phyloP scores from a whole-genome alignment of 2,797 vertebrate genomes.

The Sebastes matsubarae region DNA sequence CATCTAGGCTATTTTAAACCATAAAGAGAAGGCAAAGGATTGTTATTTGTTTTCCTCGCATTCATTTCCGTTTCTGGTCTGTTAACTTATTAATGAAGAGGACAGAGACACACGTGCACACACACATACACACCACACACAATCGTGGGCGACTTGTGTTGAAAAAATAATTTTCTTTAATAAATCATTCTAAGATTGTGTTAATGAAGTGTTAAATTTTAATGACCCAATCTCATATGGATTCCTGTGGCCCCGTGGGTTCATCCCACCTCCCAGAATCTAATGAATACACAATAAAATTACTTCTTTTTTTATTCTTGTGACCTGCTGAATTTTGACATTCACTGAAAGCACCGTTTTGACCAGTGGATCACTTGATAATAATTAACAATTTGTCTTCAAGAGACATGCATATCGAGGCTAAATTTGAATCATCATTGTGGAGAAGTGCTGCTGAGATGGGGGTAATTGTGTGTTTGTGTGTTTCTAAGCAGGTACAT shows the following conservation, averaged over 20 bases:
- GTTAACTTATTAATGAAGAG: conserved; percentile 35
- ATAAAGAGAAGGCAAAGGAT: not conserved
- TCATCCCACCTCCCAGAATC: conserved; percentile 41
- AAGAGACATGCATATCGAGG: conserved; percentile 32
- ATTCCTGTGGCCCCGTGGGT: conserved; percentile 38
- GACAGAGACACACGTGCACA: not conserved
- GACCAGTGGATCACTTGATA: conserved; percentile 18
- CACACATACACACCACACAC: not conserved
- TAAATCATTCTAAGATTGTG: conserved; percentile 57
- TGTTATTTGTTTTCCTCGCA: not conserved
- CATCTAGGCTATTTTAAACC: not conserved
- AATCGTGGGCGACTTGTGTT: conserved; percentile 21
- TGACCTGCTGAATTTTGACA: conserved; percentile 10
- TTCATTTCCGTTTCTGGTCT: conserved; percentile 19
- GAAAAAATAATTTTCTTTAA: conserved; percentile 55
- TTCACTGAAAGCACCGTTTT: conserved; percentile 14
- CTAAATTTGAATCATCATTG: conserved; percentile 34
- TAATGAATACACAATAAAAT: conserved; percentile 53
- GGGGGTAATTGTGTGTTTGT: not conserved
- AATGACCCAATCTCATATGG: conserved; percentile 62
- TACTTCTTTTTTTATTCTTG: conserved; percentile 4
- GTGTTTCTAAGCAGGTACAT: not conserved
- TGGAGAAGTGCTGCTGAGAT: conserved; percentile 23
- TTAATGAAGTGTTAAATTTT: conserved; percentile 70
- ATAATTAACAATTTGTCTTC: not conserved